Evolutionary conservation across 2,888 invertebrate species (phyloP).

Genomic region (Yponomeuta evonymella): DNA sequence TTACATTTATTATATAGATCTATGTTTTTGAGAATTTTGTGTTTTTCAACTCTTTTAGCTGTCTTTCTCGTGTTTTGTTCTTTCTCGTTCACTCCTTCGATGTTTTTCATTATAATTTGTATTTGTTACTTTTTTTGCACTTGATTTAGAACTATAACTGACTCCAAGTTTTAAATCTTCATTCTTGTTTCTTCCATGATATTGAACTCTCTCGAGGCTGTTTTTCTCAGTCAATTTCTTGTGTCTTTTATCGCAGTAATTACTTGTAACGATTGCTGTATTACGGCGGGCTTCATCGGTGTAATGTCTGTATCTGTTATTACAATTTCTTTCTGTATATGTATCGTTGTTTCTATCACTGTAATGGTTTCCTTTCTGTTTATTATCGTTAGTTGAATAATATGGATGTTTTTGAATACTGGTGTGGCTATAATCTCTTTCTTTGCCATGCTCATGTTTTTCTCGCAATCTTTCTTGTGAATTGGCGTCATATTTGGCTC

Average conservation of each 20-base stretch:
- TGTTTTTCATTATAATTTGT: neutral
- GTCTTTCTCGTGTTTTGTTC: no score
- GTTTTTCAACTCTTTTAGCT: no score
- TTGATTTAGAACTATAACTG: neutral
- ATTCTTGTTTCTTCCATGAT: neutral
- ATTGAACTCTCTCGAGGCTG: neutral
- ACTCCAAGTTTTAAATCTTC: neutral
- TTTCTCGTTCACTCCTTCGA: no score
- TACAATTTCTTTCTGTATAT: neutral
- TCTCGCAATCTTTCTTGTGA: neutral
- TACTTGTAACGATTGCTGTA: neutral
- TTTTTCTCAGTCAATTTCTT: neutral
- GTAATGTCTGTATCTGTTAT: neutral
- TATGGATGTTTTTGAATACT: neutral
- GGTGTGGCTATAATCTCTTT: neutral
- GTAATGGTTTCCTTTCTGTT: neutral
- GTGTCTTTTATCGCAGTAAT: neutral
- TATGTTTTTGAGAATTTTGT: no score
- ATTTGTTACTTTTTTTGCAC: neutral
- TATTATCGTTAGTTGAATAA: neutral
- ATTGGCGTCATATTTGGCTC: neutral
- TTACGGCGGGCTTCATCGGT: neutral
- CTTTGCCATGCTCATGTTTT: neutral
- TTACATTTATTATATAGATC: no score
- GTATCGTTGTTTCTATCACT: neutral